These are phyloP conservation scores for Ramphastos sulfuratus DNA, from an alignment of 2,113 vertebrate genomes.

Conservation along the genomic window DNA sequence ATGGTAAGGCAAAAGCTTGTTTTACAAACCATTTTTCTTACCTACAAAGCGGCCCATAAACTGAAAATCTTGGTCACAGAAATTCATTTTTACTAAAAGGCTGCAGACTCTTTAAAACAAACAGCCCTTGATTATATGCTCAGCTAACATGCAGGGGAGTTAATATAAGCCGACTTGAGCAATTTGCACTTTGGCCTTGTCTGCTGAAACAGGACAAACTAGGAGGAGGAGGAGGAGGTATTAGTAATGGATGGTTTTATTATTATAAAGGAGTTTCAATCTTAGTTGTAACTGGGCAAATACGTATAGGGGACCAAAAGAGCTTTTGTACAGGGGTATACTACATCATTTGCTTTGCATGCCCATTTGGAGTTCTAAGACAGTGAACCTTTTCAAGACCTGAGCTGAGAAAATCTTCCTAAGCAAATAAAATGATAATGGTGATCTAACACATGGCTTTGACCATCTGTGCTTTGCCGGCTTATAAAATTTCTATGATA, in stretches of 20 bases:
- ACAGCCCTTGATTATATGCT: neutral
- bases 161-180: neutral
- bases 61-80: neutral
- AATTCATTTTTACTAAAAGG: neutral
- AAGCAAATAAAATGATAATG: neutral
- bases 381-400: neutral
- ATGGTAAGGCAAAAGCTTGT: neutral
- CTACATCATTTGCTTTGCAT: neutral
- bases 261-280: neutral
- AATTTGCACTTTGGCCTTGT: neutral
- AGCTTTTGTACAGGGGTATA: neutral
- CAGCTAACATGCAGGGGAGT: accelerated
- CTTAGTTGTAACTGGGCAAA: neutral
- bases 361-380: neutral
- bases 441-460: constrained; percentile 30
- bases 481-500: constrained; percentile 47
- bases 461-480: constrained; percentile 37
- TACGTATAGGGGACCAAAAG: neutral
- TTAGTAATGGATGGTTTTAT: neutral
- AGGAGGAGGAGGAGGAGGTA: neutral
- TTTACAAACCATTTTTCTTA: neutral
- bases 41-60: neutral
- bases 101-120: neutral
- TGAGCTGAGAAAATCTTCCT: constrained; percentile 4
- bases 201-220: neutral